These are phyloP conservation scores for Acrobasis repandana DNA, from an alignment of 2,888 invertebrate genomes.

Conservation along the genomic window DNA sequence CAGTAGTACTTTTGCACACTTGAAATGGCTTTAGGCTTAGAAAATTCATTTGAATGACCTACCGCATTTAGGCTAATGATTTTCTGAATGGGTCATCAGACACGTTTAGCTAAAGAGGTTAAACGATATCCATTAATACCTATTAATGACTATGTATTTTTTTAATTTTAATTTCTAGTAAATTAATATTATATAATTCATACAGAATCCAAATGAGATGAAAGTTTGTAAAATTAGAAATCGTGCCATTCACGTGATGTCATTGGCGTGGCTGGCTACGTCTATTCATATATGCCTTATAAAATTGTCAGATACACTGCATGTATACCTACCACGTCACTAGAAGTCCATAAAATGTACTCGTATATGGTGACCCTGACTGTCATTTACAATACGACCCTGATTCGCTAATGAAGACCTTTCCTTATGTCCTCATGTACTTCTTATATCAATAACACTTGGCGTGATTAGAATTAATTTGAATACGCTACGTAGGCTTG, in stretches of 20 bases:
- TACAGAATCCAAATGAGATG: constrained; percentile 2
- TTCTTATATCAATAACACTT: neutral
- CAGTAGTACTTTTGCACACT: neutral
- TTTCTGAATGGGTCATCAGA: constrained; percentile 31
- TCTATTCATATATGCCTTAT: neutral
- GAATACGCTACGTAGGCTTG: neutral
- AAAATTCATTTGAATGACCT: constrained; percentile 5
- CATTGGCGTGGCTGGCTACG: neutral
- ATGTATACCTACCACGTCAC: neutral
- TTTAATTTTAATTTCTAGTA: constrained; percentile 4
- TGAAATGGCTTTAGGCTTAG: neutral
- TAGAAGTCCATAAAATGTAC: neutral
- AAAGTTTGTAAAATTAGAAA: neutral
- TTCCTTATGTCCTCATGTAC: neutral
- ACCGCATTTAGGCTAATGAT: constrained; percentile 29
- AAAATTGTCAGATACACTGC: neutral
- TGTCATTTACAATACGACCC: constrained; percentile 9
- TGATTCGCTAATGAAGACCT: constrained; percentile 17
- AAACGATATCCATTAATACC: constrained; percentile 26
- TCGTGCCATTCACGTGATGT: neutral
- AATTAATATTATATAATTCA: neutral
- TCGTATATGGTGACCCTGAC: constrained; percentile 6
- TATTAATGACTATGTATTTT: neutral
- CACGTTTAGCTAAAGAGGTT: constrained; percentile 32
- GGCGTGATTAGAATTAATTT: neutral